A percentile compares a stretch with the other conserved stretches of the same genome.
Conservation (phyloP, 1,140 invertebrate species). For the Pemphigus obesinymphae region DNA sequence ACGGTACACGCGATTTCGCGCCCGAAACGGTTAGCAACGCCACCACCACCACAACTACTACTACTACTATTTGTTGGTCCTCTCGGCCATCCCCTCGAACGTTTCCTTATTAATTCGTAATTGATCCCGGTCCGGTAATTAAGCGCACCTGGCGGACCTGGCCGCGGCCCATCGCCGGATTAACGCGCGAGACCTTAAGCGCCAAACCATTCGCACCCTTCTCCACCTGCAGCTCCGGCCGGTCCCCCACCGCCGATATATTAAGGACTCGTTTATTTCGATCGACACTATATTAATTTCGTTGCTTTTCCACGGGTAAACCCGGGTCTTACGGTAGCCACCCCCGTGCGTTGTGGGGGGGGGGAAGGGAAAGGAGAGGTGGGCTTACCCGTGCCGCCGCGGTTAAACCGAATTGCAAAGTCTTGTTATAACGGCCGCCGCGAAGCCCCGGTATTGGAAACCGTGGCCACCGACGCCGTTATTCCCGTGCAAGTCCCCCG, state of each 20-base stretch:
- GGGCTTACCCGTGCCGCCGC: neutral
- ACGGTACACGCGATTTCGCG: constrained; percentile 11
- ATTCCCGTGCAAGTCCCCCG: neutral
- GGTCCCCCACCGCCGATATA: neutral
- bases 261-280: constrained; percentile 37
- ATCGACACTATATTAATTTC: constrained; percentile 41
- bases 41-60: neutral
- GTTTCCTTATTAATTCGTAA: constrained; percentile 42
- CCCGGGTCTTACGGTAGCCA: neutral
- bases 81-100: constrained; percentile 4
- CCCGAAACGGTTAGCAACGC: neutral
- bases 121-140: constrained; percentile 41
- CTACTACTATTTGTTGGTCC: neutral
- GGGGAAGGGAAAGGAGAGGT: neutral
- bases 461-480: neutral
- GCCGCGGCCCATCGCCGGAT: constrained; percentile 8
- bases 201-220: constrained; percentile 34
- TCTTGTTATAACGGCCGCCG: constrained; percentile 15
- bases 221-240: neutral
- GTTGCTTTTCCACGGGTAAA: constrained; percentile 16
- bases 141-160: constrained; percentile 37
- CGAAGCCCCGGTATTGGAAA: constrained; percentile 23
- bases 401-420: constrained; percentile 25
- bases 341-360: neutral
- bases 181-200: constrained; percentile 30